These are phyloP conservation scores for Heptranchias perlo DNA, from an alignment of 2,113 vertebrate species.

Conservation along the genomic window DNA sequence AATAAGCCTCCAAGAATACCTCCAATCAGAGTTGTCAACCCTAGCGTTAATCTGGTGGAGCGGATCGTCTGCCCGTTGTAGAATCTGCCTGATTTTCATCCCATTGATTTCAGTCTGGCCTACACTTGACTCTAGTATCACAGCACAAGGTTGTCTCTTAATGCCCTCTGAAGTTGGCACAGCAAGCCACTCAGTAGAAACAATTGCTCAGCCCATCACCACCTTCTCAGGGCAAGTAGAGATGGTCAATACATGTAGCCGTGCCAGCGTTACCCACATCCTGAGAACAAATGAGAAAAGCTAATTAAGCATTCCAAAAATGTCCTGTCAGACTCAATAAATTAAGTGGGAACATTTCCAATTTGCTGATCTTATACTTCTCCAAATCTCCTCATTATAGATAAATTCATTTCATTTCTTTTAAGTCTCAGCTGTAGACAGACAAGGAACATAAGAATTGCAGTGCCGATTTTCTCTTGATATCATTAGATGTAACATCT, in stretches of 20 bases:
- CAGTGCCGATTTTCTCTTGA: not conserved
- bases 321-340: not conserved
- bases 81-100: not conserved
- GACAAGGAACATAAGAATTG: not conserved
- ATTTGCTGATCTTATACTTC: not conserved
- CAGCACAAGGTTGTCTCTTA: not conserved
- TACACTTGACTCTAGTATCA: not conserved
- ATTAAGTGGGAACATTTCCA: not conserved
- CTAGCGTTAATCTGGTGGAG: not conserved
- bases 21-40: not conserved
- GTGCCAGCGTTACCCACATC: not conserved
- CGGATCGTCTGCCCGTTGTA: not conserved
- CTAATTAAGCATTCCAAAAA: not conserved
- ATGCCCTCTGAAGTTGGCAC: not conserved
- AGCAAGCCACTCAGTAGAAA: not conserved
- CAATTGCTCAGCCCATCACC: not conserved
- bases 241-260: not conserved
- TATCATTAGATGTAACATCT: not conserved
- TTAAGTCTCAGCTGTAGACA: conserved; percentile 1
- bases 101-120: not conserved
- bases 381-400: not conserved
- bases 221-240: not conserved
- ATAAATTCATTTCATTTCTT: not conserved
- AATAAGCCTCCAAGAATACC: not conserved
- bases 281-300: not conserved